Percentiles rank a stretch among this genome's conserved stretches.
Evolutionary conservation across 2,888 invertebrate genomes (phyloP).

Genomic region (Sphaeridia pumilis): DNA sequence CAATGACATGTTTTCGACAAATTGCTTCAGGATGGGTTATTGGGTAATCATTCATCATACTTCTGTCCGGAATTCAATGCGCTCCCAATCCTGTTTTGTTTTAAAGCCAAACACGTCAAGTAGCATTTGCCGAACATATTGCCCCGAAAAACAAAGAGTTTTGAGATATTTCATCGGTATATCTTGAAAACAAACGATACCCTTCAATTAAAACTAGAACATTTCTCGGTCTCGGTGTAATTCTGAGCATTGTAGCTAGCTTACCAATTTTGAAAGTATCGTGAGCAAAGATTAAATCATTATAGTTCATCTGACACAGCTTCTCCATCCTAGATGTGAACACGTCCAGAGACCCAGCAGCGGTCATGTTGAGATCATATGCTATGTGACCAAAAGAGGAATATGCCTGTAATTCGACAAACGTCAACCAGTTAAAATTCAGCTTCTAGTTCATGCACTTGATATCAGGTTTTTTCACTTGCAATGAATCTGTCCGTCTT

Average conservation of each 20-base stretch:
- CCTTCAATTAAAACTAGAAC: neutral
- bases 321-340: conserved; percentile 22
- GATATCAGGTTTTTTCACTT: neutral
- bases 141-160: conserved; percentile 38
- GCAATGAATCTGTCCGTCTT: conserved; percentile 14
- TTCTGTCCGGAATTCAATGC: conserved; percentile 39
- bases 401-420: conserved; percentile 40
- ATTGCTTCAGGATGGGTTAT: too few species aligned
- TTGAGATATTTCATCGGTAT: conserved; percentile 1
- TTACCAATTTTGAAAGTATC: conserved; percentile 11
- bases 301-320: conserved; percentile 37
- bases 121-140: conserved; percentile 39
- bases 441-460: too few species aligned
- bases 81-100: conserved; percentile 38
- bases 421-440: too few species aligned
- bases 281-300: conserved; percentile 8
- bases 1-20: neutral
- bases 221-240: neutral
- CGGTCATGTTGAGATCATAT: conserved; percentile 38
- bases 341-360: neutral
- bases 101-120: conserved; percentile 40
- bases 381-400: conserved; percentile 42
- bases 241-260: neutral
- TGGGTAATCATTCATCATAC: conserved; percentile 35
- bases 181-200: neutral